Evolutionary conservation across 2,113 vertebrate species (phyloP), one percentile per base, ranked within the genome.

Genomic region (Sturnira hondurensis): DNA sequence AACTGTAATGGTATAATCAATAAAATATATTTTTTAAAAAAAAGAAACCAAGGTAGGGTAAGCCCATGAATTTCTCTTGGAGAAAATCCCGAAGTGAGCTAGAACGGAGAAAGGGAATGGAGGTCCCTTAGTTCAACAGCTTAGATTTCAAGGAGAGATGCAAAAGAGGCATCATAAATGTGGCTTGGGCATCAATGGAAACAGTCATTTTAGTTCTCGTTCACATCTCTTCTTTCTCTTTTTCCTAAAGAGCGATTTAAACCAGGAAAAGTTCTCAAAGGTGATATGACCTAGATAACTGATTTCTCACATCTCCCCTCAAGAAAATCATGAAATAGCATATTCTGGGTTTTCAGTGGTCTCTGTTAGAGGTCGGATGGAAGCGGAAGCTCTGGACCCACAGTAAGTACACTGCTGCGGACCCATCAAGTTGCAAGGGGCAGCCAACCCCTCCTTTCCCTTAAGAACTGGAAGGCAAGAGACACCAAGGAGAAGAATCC

Each of bases 401-500:
- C n/a, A 41, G 31, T 58, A 31, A 73, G 26, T 28, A 43, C 0
- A 31, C n/a, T 63, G 65, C 38, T 74, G 10, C 1, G n/a, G 65
- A 65, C 11, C 28, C 82, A 67, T 28, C 8, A 87, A 14, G 38
- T n/a, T 43, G 6, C 22, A n/a, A 47, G 36, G 16, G 16, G 33
- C 36, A 89, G 65, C 17, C 67, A 41, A 76, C 7, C 3, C 14
- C 38, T 45, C 86, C n/a, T 88, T 24, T 50, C 78, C 24, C 70
- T 84, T 16, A 43, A 86, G 61, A 91, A 67, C 4, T 12, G 15
- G 26, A 26, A 73, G 43, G 17, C 24, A 78, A 73, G 65, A 80
- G 68, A 41, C 76, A 81, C 5, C 74, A 77, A 89, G 89, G 93
- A 94, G 89, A 92, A 70, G 80, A 96, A 71, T 73, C 96, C 5